These are phyloP conservation scores for Carcina quercana DNA, from an alignment of 2,888 invertebrate species.

Conservation along the genomic window DNA sequence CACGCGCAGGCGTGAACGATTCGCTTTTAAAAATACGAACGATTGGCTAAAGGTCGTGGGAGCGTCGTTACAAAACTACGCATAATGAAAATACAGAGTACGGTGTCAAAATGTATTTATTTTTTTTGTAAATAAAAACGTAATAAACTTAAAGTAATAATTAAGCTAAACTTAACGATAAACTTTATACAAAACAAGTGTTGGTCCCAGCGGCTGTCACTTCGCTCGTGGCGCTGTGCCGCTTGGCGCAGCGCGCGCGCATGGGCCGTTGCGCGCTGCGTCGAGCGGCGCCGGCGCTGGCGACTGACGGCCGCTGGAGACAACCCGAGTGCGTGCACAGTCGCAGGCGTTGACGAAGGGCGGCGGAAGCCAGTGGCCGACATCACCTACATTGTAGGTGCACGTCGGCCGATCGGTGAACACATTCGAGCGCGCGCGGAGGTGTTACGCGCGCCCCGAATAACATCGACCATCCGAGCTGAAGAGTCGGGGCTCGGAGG, in stretches of 20 bases:
- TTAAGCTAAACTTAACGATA: constrained; percentile 62
- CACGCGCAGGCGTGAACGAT: constrained; percentile 3
- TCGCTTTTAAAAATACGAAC: background rate
- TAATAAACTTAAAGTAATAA: constrained; percentile 53
- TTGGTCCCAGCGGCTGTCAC: constrained; percentile 59
- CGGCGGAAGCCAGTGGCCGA: constrained; percentile 39
- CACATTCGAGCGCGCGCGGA: constrained; percentile 47
- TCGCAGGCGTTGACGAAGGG: constrained; percentile 62
- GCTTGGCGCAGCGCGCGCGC: constrained; percentile 12
- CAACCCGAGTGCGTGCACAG: constrained; percentile 68
- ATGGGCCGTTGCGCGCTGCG: constrained; percentile 13
- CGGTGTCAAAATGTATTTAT: constrained; percentile 76
- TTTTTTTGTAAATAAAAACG: constrained; percentile 63
- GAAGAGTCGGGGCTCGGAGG: constrained; percentile 24
- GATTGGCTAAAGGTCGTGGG: background rate
- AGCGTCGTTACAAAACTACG: constrained; percentile 1
- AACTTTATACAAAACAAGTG: constrained; percentile 70
- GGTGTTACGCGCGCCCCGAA: constrained; percentile 47
- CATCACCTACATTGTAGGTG: constrained; percentile 71
- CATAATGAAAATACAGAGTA: constrained; percentile 27
- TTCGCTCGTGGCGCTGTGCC: constrained; percentile 29
- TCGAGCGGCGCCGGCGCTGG: constrained; percentile 5
- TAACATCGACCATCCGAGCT: constrained; percentile 38
- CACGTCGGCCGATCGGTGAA: constrained; percentile 42
- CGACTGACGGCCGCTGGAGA: constrained; percentile 40